Base-by-base conservation (phyloP, 2,113 vertebrate species). In the Ameiurus melas region DNA sequence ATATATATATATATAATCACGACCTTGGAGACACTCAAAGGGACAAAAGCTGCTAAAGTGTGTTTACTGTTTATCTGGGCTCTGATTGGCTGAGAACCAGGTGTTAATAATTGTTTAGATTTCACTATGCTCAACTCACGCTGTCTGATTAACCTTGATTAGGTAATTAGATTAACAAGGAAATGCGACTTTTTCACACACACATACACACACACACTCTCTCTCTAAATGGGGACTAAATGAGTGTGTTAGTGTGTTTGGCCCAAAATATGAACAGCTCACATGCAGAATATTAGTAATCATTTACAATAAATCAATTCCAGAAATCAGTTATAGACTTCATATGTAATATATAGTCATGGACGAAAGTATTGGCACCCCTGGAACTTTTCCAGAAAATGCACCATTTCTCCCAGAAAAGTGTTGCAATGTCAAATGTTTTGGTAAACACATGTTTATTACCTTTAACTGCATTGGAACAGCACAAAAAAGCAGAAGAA, bases 161-260 rank as follows among this genome's bases (percentile, higher is more conserved):
- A 20, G 1, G 7, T 81, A 33, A 81, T 58, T 57, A 81, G n/a
- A 33, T 9, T 81, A 58, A 81, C 17, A 2, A 80, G 71, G 43
- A 73, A 22, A 73, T 36, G 7, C 22, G 68, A 5, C 30, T 36
- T 19, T 71, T 33, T 3, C 51, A 60, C 25, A 47, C 33, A 77
- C 36, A 77, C 68, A 60, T 12, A 36, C 20, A 36, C 70, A 85
- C 66, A 85, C 83, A 85, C 62, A 68, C 82, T 17, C 55, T 4
- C 55, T 1, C 55, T 17, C 55, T 55, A 68, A 27, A n/a, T 68
- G 64, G 30, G 64, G 13, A 68, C 25, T 27, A 33, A 70, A 17
- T 68, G 9, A 14, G 27, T 14, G 66, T 30, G 19, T 58, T 20
- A 58, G 13, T 68, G 66, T 30, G n/a, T 30, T 58, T 5, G 17